Base-by-base conservation (phyloP, 2,888 invertebrate genomes). In the Brenthis ino region DNA sequence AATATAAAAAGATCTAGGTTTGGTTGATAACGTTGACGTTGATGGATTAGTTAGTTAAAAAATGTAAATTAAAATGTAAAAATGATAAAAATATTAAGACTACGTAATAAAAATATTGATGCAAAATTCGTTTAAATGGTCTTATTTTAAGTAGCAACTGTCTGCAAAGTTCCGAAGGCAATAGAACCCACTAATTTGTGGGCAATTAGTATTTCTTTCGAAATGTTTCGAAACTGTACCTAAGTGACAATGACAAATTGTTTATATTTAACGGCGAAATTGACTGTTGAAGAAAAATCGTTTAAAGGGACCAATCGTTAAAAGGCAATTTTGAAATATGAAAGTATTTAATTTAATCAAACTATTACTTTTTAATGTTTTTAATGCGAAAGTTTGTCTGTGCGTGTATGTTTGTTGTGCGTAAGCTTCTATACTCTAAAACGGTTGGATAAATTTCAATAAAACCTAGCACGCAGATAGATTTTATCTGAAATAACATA, bases 191-290 rank as follows among this genome's bases (percentile, higher is more conserved):
- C 55, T 63, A 55, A 54, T 69, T 67, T 67, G 60, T 64, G 47
- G 63, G 80, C 81, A 83, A 85, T 85, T 85, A 85, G 82, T 82
- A 43, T 11, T 37, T 37, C 37, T 68, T 72, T 69, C 48, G 48
- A 80, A 82, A 79, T 72, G 71, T 81, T 80, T 77, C 78, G 75
- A 76, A 82, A 78, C 76, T 58, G 68, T 69, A 72, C 72, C 73
- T 70, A 64, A 61, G 67, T 69, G 72, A 70, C 72, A 67, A 70
- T 76, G 76, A 75, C 76, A 72, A 73, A 75, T 74, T 74, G 73
- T 73, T 75, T 76, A 78, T 76, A 75, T 72, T 67, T 58, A 57
- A 61, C 57, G 68, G 57, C 65, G 56, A 65, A 69, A 57, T 48
- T 60, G n/a, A 6, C 50, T 51, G 13, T 61, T 37, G n/a, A 61